A percentile compares a stretch with the other conserved stretches of the same genome.
These are phyloP conservation scores for Capreolus pygargus DNA, from an alignment of 2,113 vertebrate species.

Conservation along the genomic window DNA sequence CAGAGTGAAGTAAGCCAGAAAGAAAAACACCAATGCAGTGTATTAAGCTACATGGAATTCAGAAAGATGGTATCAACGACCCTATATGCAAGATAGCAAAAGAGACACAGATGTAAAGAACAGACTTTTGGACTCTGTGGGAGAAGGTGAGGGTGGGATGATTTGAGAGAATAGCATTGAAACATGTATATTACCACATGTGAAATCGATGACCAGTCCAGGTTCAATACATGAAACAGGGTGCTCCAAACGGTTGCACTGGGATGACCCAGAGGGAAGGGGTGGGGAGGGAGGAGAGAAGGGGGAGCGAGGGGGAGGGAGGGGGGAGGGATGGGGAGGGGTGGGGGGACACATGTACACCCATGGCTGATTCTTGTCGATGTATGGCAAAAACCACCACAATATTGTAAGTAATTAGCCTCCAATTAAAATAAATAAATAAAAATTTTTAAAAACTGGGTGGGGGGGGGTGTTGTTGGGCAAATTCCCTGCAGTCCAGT, in stretches of 20 bases:
- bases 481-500: neutral
- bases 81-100: neutral
- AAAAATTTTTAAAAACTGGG: neutral
- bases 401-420: neutral
- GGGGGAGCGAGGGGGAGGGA: neutral
- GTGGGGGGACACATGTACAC: neutral
- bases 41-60: neutral
- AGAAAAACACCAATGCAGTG: neutral
- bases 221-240: neutral
- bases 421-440: neutral
- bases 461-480: neutral
- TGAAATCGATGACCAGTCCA: neutral
- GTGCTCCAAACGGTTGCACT: neutral
- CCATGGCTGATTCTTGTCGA: neutral
- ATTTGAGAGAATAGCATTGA: neutral
- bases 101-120: neutral
- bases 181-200: neutral
- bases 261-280: rapidly evolving
- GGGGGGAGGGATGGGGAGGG: neutral
- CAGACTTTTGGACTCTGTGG: neutral
- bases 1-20: neutral
- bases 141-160: neutral
- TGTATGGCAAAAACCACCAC: neutral
- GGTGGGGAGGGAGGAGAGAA: neutral
- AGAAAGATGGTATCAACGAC: neutral